Conservation (phyloP, 2,797 vertebrate genomes). For the Clarias platycephalus region DNA sequence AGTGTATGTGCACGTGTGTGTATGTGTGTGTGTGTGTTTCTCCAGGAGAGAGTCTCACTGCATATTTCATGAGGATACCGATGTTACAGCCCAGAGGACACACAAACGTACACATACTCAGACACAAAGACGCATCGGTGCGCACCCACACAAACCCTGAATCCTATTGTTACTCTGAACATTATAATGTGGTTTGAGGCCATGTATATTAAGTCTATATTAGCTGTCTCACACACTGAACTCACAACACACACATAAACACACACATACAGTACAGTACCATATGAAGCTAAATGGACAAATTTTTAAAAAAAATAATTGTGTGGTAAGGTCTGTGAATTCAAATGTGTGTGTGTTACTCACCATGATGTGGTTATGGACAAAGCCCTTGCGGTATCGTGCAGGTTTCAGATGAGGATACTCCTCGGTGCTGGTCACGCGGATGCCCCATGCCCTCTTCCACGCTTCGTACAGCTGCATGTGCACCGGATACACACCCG, state of each 20-base stretch:
- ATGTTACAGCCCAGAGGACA: slow-evolving; percentile 41
- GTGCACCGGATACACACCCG: slow-evolving; percentile 94
- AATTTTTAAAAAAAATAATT: not conserved
- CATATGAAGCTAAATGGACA: not conserved
- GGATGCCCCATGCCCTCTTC: slow-evolving; percentile 93
- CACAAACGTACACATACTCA: not conserved
- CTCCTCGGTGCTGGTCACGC: slow-evolving; percentile 95
- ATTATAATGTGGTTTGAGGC: not conserved
- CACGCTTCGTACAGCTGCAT: slow-evolving; percentile 94
- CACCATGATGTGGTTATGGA: slow-evolving; percentile 95
- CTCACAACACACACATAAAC: not conserved
- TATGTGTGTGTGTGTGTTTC: slow-evolving; percentile 6
- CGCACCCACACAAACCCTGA: slow-evolving; percentile 10
- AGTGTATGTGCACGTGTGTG: slow-evolving; percentile 1
- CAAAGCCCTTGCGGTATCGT: slow-evolving; percentile 92
- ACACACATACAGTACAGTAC: not conserved
- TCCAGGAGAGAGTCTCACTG: slow-evolving; percentile 39
- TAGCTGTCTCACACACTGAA: not conserved
- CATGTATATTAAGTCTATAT: not conserved
- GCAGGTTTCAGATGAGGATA: slow-evolving; percentile 97
- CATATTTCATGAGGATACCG: slow-evolving; percentile 47
- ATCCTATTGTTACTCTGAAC: not conserved
- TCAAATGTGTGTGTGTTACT: slow-evolving; percentile 57
- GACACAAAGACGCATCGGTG: slow-evolving; percentile 19
- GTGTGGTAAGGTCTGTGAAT: not conserved